phyloP scores from a whole-genome alignment of 2,888 invertebrate species.

The Agonopterix arenella region DNA sequence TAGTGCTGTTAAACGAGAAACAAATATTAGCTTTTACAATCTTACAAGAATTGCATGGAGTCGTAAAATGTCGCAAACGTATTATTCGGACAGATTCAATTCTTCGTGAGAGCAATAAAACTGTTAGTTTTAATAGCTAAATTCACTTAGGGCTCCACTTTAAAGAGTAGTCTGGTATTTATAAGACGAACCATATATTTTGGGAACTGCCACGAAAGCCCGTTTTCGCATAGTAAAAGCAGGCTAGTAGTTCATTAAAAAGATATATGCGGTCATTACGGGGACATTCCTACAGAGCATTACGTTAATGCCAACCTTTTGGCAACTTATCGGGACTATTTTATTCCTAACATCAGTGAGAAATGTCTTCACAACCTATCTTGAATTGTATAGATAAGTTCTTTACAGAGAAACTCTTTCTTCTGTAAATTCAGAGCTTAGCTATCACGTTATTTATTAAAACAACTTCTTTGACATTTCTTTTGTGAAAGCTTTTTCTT shows the following conservation, averaged over 20 bases:
- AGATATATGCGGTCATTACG: conserved; percentile 68
- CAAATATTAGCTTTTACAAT: too few relatives aligned
- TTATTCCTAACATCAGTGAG: conserved; percentile 18
- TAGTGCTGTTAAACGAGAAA: too few relatives aligned
- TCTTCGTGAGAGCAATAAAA: conserved; percentile 18
- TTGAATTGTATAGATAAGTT: neutral
- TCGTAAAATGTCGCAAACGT: neutral
- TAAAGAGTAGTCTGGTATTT: conserved; percentile 34
- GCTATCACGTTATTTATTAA: too few relatives aligned
- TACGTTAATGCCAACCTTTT: conserved; percentile 40
- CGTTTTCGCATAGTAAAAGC: conserved; percentile 51
- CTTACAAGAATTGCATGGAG: too few relatives aligned
- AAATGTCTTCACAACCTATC: conserved; percentile 3
- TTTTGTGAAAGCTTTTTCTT: too few relatives aligned
- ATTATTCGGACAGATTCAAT: neutral
- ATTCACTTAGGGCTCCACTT: conserved; percentile 41
- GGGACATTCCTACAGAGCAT: conserved; percentile 46
- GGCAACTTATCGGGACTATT: conserved; percentile 34
- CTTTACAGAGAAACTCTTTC: neutral
- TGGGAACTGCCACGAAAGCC: conserved; percentile 36
- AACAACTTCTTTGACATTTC: too few relatives aligned
- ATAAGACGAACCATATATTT: conserved; percentile 51
- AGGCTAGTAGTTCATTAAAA: conserved; percentile 65
- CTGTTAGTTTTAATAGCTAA: conserved; percentile 37
- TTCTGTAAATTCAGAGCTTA: too few relatives aligned